Conservation (phyloP, 1,140 invertebrate species). For the Lepidurus arcticus region DNA sequence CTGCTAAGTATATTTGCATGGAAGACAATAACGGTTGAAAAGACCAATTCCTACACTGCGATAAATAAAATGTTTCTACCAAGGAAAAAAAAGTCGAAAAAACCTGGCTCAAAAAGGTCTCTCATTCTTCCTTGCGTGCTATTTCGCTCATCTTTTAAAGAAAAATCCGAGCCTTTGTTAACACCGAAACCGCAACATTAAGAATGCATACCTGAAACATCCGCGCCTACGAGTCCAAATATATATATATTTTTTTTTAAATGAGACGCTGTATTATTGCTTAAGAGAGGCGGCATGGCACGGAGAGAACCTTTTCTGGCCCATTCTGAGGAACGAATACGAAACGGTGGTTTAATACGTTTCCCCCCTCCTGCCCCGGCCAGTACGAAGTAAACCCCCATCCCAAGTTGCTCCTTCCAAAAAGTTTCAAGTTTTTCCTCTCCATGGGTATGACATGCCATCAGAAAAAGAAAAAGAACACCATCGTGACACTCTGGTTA, state of each 20-base stretch:
- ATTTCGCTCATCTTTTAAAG: too few species aligned
- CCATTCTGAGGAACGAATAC: neutral
- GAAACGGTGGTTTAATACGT: too few species aligned
- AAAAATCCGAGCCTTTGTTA: neutral
- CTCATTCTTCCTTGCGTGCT: too few species aligned
- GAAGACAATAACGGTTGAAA: too few species aligned
- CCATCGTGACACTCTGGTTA: conserved; percentile 21
- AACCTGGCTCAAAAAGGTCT: too few species aligned
- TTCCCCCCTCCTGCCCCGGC: too few species aligned
- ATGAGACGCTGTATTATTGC: neutral
- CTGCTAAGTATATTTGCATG: too few species aligned
- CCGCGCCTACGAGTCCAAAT: neutral
- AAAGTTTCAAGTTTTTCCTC: conserved; percentile 2
- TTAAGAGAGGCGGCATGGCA: neutral
- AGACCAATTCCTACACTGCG: too few species aligned
- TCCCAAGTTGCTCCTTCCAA: neutral
- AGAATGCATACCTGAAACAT: neutral
- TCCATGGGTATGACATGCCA: neutral
- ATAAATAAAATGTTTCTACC: too few species aligned
- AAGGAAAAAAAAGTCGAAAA: too few species aligned
- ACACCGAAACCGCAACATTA: neutral
- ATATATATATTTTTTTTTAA: neutral
- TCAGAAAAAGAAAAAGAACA: neutral
- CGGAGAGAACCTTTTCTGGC: neutral
- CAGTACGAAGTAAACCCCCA: neutral